Percentiles rank a stretch among this genome's conserved stretches.
These are phyloP conservation scores for Thymallus thymallus DNA, from an alignment of 2,113 vertebrate species.

Conservation along the genomic window DNA sequence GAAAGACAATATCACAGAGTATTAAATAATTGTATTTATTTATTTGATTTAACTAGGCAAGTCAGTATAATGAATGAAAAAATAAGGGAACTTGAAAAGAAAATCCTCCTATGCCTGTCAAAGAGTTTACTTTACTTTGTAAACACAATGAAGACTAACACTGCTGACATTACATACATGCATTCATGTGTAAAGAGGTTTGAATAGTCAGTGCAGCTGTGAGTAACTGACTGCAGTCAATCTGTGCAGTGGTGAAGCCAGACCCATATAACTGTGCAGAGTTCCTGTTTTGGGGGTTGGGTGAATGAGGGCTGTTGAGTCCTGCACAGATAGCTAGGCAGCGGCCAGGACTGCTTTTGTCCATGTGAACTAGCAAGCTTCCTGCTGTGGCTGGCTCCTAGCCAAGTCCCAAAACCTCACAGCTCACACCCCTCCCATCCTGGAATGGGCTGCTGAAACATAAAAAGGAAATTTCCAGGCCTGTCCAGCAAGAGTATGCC, in stretches of 20 bases:
- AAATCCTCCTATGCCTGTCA: neutral
- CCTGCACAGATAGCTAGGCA: conserved; percentile 51
- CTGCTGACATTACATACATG: no score
- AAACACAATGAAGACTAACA: neutral
- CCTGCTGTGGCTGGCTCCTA: conserved; percentile 72
- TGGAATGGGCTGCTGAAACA: conserved; percentile 66
- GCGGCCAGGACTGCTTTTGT: conserved; percentile 65
- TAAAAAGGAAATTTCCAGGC: conserved; percentile 76
- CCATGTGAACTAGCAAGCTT: conserved; percentile 72
- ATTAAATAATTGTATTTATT: no score
- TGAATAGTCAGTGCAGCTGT: conserved; percentile 21
- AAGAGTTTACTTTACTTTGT: neutral
- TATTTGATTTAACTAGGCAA: no score
- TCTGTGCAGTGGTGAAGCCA: conserved; percentile 20
- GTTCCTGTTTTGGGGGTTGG: conserved; percentile 52
- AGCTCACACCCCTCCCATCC: conserved; percentile 62
- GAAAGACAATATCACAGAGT: neutral
- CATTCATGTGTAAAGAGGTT: no score
- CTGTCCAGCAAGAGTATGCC: conserved; percentile 47
- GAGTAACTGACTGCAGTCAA: conserved; percentile 18
- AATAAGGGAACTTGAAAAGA: neutral
- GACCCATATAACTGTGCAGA: conserved; percentile 29
- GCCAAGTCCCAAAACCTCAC: conserved; percentile 68
- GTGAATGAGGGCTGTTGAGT: conserved; percentile 26
- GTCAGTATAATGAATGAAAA: neutral